Base-by-base conservation (phyloP, 2,797 vertebrate species). In the Catharus ustulatus region DNA sequence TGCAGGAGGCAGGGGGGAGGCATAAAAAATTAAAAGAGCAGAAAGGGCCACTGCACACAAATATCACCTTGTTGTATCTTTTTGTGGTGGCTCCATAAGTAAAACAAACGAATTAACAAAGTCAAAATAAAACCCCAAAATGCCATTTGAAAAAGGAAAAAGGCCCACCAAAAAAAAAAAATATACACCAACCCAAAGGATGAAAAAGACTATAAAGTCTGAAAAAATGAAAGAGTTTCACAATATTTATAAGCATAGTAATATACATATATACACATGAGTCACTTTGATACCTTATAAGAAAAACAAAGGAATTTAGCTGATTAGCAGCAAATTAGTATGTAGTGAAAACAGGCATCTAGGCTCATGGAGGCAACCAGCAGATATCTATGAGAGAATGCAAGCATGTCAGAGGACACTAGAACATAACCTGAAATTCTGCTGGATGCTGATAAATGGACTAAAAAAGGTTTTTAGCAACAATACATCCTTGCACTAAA, bases 1-100 rank as follows among this genome's bases (percentile, higher is more conserved):
- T 17, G 18, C 1, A 1, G 19, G 9, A 11, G 6, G 9, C 5
- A 15, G 11, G 13, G 16, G 2, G 9, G 5, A 32, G 10, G 10
- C 18, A 18, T n/a, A 52, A 36, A 82, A 55, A 89, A 23, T 26
- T 0, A 69, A 74, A 9, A 64, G 5, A 55, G 11, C 23, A 74
- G 57, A 32, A 64, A 82, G 24, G 22, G 64, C 13, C 23, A 23
- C 32, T 9, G 21, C 14, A n/a, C 20, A 40, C 18, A 78, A 40
- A n/a, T 27, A 18, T n/a, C 32, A 54, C 17, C 1, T 18, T 45
- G 8, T 38, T 36, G 20, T 24, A 48, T 14, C 20, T 23, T 72
- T 68, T 27, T 76, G 29, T 1, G 3, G 29, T 45, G 13, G 9
- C 23, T 36, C 24, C 19, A 34, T 17, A 19, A 32, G 6, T 48